Conservation (phyloP, 2,113 vertebrate species). For the Heterotis niloticus region DNA sequence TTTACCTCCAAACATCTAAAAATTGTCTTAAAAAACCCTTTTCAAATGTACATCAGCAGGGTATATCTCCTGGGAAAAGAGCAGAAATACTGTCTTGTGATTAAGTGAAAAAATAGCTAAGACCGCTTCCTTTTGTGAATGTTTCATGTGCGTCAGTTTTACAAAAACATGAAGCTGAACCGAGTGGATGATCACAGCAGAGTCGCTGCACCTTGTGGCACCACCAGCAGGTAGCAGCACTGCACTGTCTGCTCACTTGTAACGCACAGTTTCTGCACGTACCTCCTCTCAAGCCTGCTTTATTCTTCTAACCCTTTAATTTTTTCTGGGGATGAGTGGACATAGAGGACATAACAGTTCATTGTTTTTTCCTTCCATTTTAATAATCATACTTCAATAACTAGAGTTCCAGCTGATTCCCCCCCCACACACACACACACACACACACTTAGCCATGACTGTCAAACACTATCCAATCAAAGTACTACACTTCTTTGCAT, state of each 20-base stretch:
- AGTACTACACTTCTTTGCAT: neutral
- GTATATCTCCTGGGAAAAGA: too few species aligned
- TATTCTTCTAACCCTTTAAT: neutral
- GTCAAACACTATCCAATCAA: neutral
- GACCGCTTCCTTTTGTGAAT: too few species aligned
- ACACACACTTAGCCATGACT: neutral
- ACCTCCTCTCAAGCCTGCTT: too few species aligned
- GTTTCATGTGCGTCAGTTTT: neutral
- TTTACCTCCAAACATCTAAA: too few species aligned
- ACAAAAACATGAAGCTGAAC: neutral
- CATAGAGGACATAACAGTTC: neutral
- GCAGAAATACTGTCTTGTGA: too few species aligned
- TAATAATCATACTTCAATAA: neutral
- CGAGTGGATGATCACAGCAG: neutral
- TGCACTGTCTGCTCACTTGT: neutral
- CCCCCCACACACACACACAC: neutral
- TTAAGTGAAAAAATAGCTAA: too few species aligned
- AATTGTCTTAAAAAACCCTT: too few species aligned
- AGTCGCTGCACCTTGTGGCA: neutral
- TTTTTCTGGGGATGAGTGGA: conserved; percentile 4
- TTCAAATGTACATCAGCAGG: too few species aligned
- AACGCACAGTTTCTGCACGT: neutral
- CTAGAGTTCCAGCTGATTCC: neutral
- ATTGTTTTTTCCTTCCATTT: neutral
- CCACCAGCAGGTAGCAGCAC: conserved; percentile 15